Percentiles rank a stretch among this genome's conserved stretches.
Conservation (phyloP, 2,888 invertebrate species). For the Yponomeuta cagnagella region DNA sequence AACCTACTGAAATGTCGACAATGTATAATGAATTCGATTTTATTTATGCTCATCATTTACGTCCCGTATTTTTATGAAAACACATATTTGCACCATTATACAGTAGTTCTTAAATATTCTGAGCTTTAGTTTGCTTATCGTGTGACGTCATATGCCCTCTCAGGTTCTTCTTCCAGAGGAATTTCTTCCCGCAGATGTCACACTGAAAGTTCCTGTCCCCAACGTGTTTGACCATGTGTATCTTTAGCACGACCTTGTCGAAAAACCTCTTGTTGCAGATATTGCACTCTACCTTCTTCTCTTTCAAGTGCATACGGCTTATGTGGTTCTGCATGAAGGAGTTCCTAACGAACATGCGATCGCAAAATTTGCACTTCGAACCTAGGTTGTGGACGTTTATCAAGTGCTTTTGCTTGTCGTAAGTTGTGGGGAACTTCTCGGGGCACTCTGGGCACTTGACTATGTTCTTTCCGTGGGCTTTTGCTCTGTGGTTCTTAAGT, state of each 20-base stretch:
- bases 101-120: neutral
- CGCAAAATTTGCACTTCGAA: conserved; percentile 48
- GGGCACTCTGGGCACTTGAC: conserved; percentile 42
- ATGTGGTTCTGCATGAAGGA: conserved; percentile 52
- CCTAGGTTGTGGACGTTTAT: conserved; percentile 43
- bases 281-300: conserved; percentile 16
- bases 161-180: conserved; percentile 61
- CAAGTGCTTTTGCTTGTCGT: conserved; percentile 47
- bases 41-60: too few species aligned
- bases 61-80: too few species aligned
- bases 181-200: conserved; percentile 57
- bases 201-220: conserved; percentile 53
- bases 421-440: conserved; percentile 48
- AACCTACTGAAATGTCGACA: too few species aligned
- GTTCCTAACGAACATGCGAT: conserved; percentile 46
- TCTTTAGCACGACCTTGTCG: conserved; percentile 19
- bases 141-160: conserved; percentile 64
- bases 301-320: conserved; percentile 46
- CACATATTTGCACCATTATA: too few species aligned
- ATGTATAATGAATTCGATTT: too few species aligned
- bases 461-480: conserved; percentile 41
- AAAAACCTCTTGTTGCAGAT: conserved; percentile 23
- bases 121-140: conserved; percentile 24
- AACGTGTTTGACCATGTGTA: conserved; percentile 45
- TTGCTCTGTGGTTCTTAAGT: conserved; percentile 42